phyloP scores from a whole-genome alignment of 2,888 invertebrate species.

The Nephrotoma guestfalica region DNA sequence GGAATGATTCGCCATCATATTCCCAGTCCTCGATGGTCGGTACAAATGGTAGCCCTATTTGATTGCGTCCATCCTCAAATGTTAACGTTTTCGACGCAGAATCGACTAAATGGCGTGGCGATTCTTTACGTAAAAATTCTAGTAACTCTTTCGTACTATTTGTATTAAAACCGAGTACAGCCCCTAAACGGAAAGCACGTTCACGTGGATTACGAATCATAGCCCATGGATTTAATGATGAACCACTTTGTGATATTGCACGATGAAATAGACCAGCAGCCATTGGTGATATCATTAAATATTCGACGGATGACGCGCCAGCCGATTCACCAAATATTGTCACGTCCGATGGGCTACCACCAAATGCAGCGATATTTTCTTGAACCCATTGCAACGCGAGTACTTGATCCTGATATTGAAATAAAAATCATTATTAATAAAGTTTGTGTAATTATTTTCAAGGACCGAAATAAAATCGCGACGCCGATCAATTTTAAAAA shows the following conservation, averaged over 20 bases:
- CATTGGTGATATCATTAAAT: conserved; percentile 40
- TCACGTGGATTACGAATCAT: conserved; percentile 36
- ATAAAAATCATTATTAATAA: background rate
- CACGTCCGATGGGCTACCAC: conserved; percentile 40
- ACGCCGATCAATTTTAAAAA: background rate
- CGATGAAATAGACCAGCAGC: conserved; percentile 45
- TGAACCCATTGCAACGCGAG: conserved; percentile 45
- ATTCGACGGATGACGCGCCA: conserved; percentile 43
- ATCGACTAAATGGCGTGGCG: conserved; percentile 42
- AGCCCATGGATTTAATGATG: conserved; percentile 47
- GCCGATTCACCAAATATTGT: conserved; percentile 48
- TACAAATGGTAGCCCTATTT: conserved; percentile 44
- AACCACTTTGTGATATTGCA: conserved; percentile 46
- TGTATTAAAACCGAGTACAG: conserved; percentile 39
- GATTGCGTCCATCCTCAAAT: conserved; percentile 39
- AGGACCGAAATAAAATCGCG: background rate
- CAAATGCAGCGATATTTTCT: conserved; percentile 43
- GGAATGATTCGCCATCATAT: conserved; percentile 15
- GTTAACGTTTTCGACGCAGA: conserved; percentile 38
- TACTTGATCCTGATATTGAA: conserved; percentile 37
- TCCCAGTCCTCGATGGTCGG: conserved; percentile 35
- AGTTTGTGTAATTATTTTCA: background rate
- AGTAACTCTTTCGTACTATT: conserved; percentile 40
- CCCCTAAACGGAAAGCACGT: conserved; percentile 40
- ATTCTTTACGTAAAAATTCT: conserved; percentile 42